Base-by-base conservation (phyloP, 2,113 vertebrate species). In the Tragelaphus buxtoni region DNA sequence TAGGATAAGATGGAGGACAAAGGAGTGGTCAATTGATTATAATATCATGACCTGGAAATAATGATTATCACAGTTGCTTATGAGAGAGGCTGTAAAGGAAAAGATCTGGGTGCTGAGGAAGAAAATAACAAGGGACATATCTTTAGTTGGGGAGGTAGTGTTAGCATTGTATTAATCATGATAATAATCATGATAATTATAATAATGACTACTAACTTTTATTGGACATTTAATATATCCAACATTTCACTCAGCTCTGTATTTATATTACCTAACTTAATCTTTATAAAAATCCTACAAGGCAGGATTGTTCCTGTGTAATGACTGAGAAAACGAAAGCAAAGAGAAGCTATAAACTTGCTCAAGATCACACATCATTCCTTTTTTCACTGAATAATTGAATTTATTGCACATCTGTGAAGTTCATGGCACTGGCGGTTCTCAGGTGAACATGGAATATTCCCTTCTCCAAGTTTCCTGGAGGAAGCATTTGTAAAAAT, bases 251-350 rank as follows among this genome's bases (percentile, higher is more conserved):
- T 74, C 51, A 92, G 7, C 9, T 28, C 32, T 79, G 8, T 49
- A 10, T 42, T 85, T 88, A n/a, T 30, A 51, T 39, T 32, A 55
- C 81, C 42, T 82, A 80, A 85, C 30, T 88, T 87, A 51, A 82
- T 89, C 24, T 88, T 97, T 93, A 83, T 79, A 65, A 55, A 92
- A 87, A 32, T 47, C n/a, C 69, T 90, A 42, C 16, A 72, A 30
- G 39, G 9, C 55, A 84, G 28, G 8, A 17, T 49, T 97, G 51
- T 65, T 63, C 28, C 42, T 90, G 20, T 47, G 90, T 76, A 47
- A 94, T 10, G 85, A 65, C 39, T 88, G 53, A 96, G 47, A 88
- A 94, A 91, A 88, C 4, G 14, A 42, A 91, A 94, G 56, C 83
- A 61, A 53, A 49, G 72, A 72, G 85, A 88, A 24, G 4, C 26